Base-by-base conservation (phyloP, 92 coral and sea anemone genomes). In the Blastomussa wellsi region DNA sequence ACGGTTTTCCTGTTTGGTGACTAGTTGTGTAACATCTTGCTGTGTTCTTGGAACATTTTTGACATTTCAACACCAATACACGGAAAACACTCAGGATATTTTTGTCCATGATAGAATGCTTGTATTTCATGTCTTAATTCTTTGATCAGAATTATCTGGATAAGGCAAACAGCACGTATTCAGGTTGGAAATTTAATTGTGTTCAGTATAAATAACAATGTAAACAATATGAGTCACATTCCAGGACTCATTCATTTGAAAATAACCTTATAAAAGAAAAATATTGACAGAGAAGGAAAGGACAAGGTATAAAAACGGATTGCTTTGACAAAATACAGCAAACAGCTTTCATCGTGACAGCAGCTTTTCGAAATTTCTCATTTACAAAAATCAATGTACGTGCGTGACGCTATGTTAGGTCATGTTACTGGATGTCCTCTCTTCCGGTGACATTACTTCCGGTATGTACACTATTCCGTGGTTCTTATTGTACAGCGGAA, bases 401-500 rank as follows among this genome's bases (percentile, higher is more conserved):
- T 67, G 76, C 81, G 87, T 83, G 87, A 83, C 87, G 59, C 60
- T 74, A 74, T 74, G 79, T 53, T 1, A 83, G 81, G 59, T 47
- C 59, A 74, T 74, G 79, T 53, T 1, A 39, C 55, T 15, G 33
- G 38, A 74, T 42, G 38, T 70, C 85, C 66, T 42, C 49, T 69
- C 74, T 24, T 79, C 48, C 68, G 6, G 78, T 31, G 70, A 52
- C 66, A 70, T 15, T 74, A 74, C 87, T 83, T 85, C 88, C 88
- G 83, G 88, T 84, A 47, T 53, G 24, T 35, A 24, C 77, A 49
- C 22, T 28, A 71, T n/a, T 26, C 65, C 28, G 49, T 47, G 69
- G 62, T 79, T 79, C 52, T 33, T 83, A 72, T 83, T 83, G 86
- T 83, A 72, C 86, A 83, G 86, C 80, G 86, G 86, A 73, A 52